Evolutionary conservation across 2,888 invertebrate genomes (phyloP), one percentile per base, ranked within the genome.

Genomic region (Alviniconcha strummeri): DNA sequence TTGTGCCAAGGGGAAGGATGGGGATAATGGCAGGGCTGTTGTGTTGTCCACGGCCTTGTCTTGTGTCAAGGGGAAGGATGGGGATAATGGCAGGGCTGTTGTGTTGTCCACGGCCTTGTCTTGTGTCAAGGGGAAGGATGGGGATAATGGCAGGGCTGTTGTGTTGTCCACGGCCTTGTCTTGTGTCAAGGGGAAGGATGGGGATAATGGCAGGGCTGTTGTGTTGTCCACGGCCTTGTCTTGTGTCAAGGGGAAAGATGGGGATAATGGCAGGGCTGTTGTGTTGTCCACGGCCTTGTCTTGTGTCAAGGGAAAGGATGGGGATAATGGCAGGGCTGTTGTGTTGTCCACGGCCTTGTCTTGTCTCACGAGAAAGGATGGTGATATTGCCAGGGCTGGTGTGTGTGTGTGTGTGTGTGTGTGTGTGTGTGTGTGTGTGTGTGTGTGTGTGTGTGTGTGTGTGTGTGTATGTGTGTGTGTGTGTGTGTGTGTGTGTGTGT

Each of bases 341-440:
- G n/a, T n/a, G n/a, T n/a, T 64, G 15, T 64, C 9, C 4, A 64
- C 9, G 4, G 15, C 64, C 9, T 64, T 64, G 11, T 13, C 15
- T 64, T 64, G 15, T 13, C 3, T 15, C 64, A 64, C 64, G 15
- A 64, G 15, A 64, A 64, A 36, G 36, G 36, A 36, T 36, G 36
- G 36, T 64, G 64, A 64, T 64, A 13, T 64, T 64, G 64, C 3
- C 11, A 15, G 1, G 64, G 64, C 11, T 13, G 64, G 64, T 64
- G 64, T 13, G 64, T 9, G 11, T 64, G 9, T 15, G 15, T 64
- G 15, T 64, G 9, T 64, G 9, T 64, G 9, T 64, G 64, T 64
- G 64, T 64, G 64, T 64, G 64, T 64, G 64, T 64, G 64, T 64
- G 64, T 64, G 64, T 64, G 64, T 64, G 64, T 64, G 64, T 64